Evolutionary conservation across 1,140 invertebrate genomes (phyloP).

Genomic region (Drosophila sucinea): DNA sequence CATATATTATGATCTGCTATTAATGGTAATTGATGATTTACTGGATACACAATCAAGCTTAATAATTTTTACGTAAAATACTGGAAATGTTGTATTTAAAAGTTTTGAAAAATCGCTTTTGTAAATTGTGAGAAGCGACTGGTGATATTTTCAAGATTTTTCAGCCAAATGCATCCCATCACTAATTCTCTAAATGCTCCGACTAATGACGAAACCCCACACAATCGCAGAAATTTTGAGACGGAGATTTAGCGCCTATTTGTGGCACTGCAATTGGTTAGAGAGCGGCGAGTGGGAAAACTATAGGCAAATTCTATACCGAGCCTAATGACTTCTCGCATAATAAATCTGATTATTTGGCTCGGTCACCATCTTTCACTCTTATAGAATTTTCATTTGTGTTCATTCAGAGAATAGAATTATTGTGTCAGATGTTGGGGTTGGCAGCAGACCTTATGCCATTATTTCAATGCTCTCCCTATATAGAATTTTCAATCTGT

Average conservation of each 20-base stretch:
- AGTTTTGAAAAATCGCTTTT: no score
- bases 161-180: no score
- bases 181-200: no score
- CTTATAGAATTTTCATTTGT: constrained; percentile 26
- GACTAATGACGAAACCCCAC: constrained; percentile 24
- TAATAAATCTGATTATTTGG: constrained; percentile 60
- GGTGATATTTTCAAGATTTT: no score
- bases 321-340: constrained; percentile 51
- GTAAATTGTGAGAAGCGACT: no score
- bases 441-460: constrained; percentile 53
- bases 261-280: constrained; percentile 14
- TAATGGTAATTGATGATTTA: no score
- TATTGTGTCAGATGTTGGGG: constrained; percentile 72
- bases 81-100: no score
- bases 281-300: constrained; percentile 30
- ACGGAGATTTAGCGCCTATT: constrained; percentile 36
- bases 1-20: no score
- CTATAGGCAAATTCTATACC: constrained; percentile 28
- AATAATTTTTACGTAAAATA: no score
- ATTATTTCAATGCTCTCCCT: constrained; percentile 47
- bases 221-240: not conserved
- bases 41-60: no score
- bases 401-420: constrained; percentile 35
- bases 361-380: constrained; percentile 5
- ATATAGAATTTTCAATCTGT: constrained; percentile 51